These are phyloP conservation scores for Apis laboriosa DNA, from an alignment of 1,140 invertebrate species.

Conservation along the genomic window DNA sequence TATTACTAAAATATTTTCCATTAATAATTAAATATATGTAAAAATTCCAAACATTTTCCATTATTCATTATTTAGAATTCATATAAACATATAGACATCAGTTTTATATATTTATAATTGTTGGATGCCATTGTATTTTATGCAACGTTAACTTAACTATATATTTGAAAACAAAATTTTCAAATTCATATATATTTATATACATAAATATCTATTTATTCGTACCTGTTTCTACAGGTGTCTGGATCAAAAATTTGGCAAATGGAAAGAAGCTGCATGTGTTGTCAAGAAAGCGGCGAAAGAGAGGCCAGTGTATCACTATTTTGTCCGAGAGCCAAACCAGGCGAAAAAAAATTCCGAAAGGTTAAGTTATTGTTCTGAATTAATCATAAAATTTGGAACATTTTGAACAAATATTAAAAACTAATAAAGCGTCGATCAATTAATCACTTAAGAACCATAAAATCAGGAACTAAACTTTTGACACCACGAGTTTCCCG, in stretches of 20 bases:
- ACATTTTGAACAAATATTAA: not conserved
- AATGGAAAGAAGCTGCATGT: conserved; percentile 96
- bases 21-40: not conserved
- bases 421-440: not conserved
- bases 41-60: not conserved
- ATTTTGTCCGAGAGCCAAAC: conserved; percentile 93
- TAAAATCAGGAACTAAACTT: conserved; percentile 39
- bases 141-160: not conserved
- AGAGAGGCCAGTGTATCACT: conserved; percentile 93
- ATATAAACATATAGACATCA: not conserved
- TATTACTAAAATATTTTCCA: not conserved
- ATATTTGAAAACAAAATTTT: not conserved
- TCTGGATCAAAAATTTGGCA: conserved; percentile 98
- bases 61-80: not conserved
- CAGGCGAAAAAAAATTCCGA: conserved; percentile 91
- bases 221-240: conserved; percentile 83
- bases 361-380: conserved; percentile 83
- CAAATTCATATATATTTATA: not conserved
- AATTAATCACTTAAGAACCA: conserved; percentile 2
- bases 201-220: not conserved
- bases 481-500: conserved; percentile 59
- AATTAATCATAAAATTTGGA: conserved; percentile 1
- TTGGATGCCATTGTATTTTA: not conserved
- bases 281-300: conserved; percentile 96
- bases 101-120: not conserved